Evolutionary conservation across 2,113 vertebrate species (phyloP).

Genomic region (Pollimyrus isidori): DNA sequence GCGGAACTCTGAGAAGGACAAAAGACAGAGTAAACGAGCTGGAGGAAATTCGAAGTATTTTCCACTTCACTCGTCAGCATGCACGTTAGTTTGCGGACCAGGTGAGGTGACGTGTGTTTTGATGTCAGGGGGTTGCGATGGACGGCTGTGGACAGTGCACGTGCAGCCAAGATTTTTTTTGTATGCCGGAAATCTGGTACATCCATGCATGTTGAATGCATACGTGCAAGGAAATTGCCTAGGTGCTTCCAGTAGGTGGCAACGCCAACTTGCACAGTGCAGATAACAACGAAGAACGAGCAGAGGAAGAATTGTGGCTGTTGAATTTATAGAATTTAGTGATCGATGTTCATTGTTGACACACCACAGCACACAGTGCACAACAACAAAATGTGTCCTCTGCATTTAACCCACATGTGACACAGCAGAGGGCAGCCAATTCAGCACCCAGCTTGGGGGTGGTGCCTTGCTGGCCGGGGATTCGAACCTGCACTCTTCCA

Average conservation of each 20-base stretch:
- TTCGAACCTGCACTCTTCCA: too few species aligned
- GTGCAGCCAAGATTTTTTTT: background rate
- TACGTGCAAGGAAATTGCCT: background rate
- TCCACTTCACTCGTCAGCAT: background rate
- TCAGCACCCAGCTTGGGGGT: too few species aligned
- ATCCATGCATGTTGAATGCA: background rate
- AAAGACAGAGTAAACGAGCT: background rate
- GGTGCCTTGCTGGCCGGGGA: too few species aligned
- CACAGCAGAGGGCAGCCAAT: too few species aligned
- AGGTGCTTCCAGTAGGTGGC: background rate
- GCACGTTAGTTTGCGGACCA: too few species aligned
- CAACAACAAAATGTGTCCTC: too few species aligned
- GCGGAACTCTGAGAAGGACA: constrained; percentile 77
- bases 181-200: background rate
- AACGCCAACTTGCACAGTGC: background rate
- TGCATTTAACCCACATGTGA: too few species aligned
- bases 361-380: too few species aligned
- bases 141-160: background rate
- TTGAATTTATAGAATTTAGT: too few species aligned
- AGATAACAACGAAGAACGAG: background rate
- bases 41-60: background rate
- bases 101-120: background rate
- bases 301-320: background rate
- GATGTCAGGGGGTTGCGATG: background rate
- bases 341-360: too few species aligned